These are phyloP conservation scores for Leptosomus discolor DNA, from an alignment of 2,113 vertebrate genomes.

Conservation along the genomic window DNA sequence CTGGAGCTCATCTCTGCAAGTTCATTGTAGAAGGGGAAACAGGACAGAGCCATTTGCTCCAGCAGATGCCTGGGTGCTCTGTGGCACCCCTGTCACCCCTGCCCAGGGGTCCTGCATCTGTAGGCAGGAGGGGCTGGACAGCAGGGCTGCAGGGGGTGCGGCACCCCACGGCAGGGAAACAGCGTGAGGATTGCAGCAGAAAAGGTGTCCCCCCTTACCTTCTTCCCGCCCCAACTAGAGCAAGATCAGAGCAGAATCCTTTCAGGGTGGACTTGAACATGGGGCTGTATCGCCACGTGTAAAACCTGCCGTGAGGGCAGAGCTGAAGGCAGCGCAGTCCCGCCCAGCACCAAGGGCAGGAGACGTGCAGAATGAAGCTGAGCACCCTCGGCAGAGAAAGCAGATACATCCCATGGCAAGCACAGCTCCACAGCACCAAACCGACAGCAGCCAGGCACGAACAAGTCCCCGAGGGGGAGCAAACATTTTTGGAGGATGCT, in stretches of 20 bases:
- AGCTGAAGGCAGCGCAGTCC: neutral
- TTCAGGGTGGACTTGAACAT: neutral
- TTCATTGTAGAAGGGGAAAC: neutral
- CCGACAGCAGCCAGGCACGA: neutral
- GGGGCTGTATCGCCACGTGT: neutral
- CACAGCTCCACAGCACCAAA: neutral
- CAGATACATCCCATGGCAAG: neutral
- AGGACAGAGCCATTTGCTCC: neutral
- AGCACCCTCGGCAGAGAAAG: neutral
- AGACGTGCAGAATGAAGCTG: neutral
- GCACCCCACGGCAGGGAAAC: neutral
- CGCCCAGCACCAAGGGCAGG: neutral
- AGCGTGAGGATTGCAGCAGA: neutral
- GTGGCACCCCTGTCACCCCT: neutral
- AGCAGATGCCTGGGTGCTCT: neutral
- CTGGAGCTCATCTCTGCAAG: neutral
- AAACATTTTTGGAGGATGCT: neutral
- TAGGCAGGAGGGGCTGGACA: neutral
- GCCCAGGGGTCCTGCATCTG: accelerated
- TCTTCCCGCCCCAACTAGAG: neutral
- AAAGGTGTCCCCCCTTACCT: too few relatives aligned
- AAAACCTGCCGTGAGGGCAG: neutral
- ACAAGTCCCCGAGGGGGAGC: accelerated
- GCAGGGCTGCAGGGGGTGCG: accelerated
- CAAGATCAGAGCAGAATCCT: neutral